phyloP scores from a whole-genome alignment of 2,888 invertebrate genomes.

The Phortica magna region DNA sequence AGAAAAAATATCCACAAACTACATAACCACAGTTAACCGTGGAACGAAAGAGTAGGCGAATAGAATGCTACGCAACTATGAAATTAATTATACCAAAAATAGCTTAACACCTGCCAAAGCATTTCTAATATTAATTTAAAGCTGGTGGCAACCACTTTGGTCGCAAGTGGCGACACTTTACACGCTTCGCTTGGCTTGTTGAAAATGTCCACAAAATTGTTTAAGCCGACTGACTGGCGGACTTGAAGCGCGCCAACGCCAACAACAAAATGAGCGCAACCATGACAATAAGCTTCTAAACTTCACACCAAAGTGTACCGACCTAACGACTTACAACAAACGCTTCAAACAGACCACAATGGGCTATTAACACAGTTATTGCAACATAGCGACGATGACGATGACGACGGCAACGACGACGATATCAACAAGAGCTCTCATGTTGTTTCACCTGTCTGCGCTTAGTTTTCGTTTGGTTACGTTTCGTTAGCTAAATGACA shows the following conservation, averaged over 20 bases:
- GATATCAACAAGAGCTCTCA: not conserved
- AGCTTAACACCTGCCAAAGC: slow-evolving; percentile 70
- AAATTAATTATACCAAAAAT: slow-evolving; percentile 48
- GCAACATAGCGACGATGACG: not conserved
- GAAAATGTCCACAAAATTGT: slow-evolving; percentile 18
- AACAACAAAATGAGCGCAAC: slow-evolving; percentile 23
- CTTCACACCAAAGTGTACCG: not conserved
- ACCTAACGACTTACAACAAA: slow-evolving; percentile 3
- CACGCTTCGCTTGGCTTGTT: slow-evolving; percentile 8
- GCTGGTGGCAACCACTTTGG: not conserved
- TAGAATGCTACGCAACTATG: not conserved
- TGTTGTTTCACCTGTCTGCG: slow-evolving; percentile 25
- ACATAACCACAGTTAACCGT: no score
- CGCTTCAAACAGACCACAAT: slow-evolving; percentile 54
- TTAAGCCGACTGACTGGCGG: slow-evolving; percentile 12
- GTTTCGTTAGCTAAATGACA: slow-evolving; percentile 23
- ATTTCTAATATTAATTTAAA: slow-evolving; percentile 20
- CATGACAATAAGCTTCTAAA: not conserved
- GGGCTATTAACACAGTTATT: slow-evolving; percentile 48
- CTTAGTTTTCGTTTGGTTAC: not conserved
- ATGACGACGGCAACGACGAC: not conserved
- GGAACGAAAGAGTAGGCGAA: not conserved
- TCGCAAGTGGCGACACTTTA: slow-evolving; percentile 7
- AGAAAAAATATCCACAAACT: no score
- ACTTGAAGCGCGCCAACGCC: not conserved